These are phyloP conservation scores for Athalia rosae DNA, from an alignment of 2,888 invertebrate species.

Conservation along the genomic window DNA sequence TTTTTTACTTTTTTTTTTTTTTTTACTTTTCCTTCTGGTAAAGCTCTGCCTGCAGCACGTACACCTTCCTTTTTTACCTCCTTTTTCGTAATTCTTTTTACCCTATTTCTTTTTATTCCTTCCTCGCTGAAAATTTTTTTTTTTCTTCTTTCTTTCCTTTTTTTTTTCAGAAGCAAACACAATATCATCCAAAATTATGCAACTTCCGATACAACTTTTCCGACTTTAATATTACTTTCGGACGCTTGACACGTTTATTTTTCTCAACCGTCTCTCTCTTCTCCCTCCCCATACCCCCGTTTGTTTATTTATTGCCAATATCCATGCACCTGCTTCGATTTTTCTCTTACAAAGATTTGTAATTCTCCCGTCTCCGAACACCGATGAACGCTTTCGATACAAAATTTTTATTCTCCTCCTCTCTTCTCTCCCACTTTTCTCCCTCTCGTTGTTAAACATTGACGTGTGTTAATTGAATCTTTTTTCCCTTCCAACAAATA, in stretches of 20 bases:
- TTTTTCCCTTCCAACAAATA: no score
- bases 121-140: not conserved
- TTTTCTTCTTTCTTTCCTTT: not conserved
- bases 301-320: constrained; percentile 1
- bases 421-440: not conserved
- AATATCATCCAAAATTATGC: constrained; percentile 37
- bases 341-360: not conserved
- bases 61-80: not conserved
- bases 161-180: constrained; percentile 24
- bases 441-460: no score
- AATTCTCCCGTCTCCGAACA: not conserved
- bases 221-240: constrained; percentile 22
- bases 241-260: constrained; percentile 11
- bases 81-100: not conserved
- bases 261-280: not conserved
- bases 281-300: no score
- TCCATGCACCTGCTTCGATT: not conserved
- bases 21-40: no score
- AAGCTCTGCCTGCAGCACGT: no score
- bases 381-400: not conserved
- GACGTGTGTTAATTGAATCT: no score
- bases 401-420: not conserved
- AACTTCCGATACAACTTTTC: constrained; percentile 26
- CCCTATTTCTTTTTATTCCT: no score
- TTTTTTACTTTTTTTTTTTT: no score